Evolutionary conservation across 2,113 vertebrate species (phyloP).

Genomic region (Oryzias melastigma): DNA sequence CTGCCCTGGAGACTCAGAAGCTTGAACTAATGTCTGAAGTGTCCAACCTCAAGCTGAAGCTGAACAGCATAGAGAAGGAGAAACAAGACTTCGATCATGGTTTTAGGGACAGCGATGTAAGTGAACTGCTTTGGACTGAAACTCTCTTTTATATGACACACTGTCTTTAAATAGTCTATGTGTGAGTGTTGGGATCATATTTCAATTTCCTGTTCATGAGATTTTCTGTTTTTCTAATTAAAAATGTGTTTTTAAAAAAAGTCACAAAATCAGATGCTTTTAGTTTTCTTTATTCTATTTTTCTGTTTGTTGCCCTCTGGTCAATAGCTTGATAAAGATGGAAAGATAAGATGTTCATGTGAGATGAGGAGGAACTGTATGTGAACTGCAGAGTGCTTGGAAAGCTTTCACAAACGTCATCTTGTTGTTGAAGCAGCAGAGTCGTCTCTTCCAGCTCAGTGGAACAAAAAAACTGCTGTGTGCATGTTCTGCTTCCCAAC

Average conservation of each 20-base stretch:
- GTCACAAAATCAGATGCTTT: background rate
- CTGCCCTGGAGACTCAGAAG: conserved; percentile 92
- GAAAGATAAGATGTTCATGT: conserved; percentile 22
- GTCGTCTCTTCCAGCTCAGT: conserved; percentile 46
- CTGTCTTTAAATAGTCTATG: too few relatives aligned
- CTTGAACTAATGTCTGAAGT: conserved; percentile 92
- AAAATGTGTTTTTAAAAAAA: background rate
- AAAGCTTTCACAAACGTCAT: conserved; percentile 43
- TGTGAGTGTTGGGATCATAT: too few relatives aligned
- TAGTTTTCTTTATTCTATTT: background rate
- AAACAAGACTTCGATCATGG: conserved; percentile 85
- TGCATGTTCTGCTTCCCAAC: conserved; percentile 44
- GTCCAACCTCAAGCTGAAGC: conserved; percentile 92
- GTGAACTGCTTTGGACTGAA: conserved; percentile 19
- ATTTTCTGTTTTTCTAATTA: too few relatives aligned
- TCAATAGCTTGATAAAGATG: conserved; percentile 7
- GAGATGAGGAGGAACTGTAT: conserved; percentile 26
- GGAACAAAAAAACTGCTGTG: conserved; percentile 60
- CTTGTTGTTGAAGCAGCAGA: conserved; percentile 45
- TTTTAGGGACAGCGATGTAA: conserved; percentile 90
- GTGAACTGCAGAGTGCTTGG: conserved; percentile 21
- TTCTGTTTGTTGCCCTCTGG: background rate
- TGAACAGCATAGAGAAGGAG: conserved; percentile 87
- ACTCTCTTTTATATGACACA: conserved; percentile 15
- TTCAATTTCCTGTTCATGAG: too few relatives aligned